These are phyloP conservation scores for Sebastes minor DNA, from an alignment of 2,797 vertebrate species.

Conservation along the genomic window DNA sequence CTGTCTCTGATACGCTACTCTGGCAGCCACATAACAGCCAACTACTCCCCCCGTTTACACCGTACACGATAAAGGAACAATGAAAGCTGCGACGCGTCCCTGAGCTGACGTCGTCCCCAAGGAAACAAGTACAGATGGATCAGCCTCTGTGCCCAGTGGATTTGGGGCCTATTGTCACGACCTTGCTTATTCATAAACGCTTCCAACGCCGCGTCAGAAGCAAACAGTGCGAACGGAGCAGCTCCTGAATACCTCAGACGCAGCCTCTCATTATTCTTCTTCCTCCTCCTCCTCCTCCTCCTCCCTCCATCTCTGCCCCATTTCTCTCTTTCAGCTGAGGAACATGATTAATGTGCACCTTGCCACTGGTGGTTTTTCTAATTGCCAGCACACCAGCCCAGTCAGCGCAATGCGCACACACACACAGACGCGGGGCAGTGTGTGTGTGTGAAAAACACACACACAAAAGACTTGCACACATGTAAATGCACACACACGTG, in stretches of 20 bases:
- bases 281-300: slow-evolving; percentile 32
- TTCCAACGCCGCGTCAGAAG: slow-evolving; percentile 67
- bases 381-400: slow-evolving; percentile 83
- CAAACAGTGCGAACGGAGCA: slow-evolving; percentile 58
- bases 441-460: slow-evolving; percentile 7
- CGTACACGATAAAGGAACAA: slow-evolving; percentile 35
- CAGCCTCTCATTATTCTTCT: slow-evolving; percentile 73
- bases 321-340: slow-evolving; percentile 81
- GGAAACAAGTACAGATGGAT: slow-evolving; percentile 31
- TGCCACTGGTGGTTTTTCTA: slow-evolving; percentile 83
- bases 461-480: slow-evolving; percentile 37
- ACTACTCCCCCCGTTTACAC: neutral
- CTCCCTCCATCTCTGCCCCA: slow-evolving; percentile 67
- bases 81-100: slow-evolving; percentile 21
- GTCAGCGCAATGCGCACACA: slow-evolving; percentile 71
- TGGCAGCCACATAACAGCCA: neutral
- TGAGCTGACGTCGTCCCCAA: slow-evolving; percentile 28
- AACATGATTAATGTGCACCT: slow-evolving; percentile 82
- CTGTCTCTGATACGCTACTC: neutral
- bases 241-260: slow-evolving; percentile 74
- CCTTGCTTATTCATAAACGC: slow-evolving; percentile 72
- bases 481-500: neutral
- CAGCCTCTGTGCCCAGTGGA: slow-evolving; percentile 42
- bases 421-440: slow-evolving; percentile 2
- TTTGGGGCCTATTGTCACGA: slow-evolving; percentile 57